Evolutionary conservation across 2,113 vertebrate genomes (phyloP), one percentile per base, ranked within the genome.

Genomic region (Tachysurus fulvidraco): DNA sequence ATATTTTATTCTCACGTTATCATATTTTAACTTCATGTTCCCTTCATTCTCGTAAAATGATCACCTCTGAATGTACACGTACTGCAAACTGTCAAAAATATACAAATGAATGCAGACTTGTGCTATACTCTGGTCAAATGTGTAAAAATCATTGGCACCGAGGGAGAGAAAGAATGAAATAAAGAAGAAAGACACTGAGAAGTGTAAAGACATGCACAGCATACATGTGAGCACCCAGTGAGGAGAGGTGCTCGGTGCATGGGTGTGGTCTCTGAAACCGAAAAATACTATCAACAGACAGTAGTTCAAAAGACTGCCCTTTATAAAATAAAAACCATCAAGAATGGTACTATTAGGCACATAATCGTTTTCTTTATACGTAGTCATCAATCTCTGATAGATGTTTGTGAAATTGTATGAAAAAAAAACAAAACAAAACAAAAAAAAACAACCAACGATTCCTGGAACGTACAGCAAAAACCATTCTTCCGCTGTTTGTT

Each of bases 41-140:
- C 94, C 93, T 93, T 94, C 92, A 92, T 93, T 95, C 90, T 94
- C 88, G 94, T 94, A 94, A 95, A 96, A 95, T 94, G 94, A 93
- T 95, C 94, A 95, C 93, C 93, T 95, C 94, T 95, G 93, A 95
- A 96, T 95, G 93, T 95, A 95, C 94, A 95, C 93, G 93, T 94
- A 95, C 94, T 94, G 94, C 94, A 95, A 95, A 95, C 93, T 94
- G 94, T 95, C 94, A 95, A 96, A 95, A 95, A 95, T 95, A 95
- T 95, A 95, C 94, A 95, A 95, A 95, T 93, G 92, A 93, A 96
- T 94, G 93, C 94, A 95, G 94, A 94, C 93, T 96, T 96, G 95
- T 96, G 95, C 95, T 96, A 94, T 96, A 95, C 91, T 95, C 94
- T 94, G 94, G 93, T 94, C 94, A 94, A 93, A 95, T 94, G 94